A percentile compares a stretch with the other conserved stretches of the same genome.
Conservation (phyloP, 2,888 invertebrate species). For the Drosophila acutilabella region DNA sequence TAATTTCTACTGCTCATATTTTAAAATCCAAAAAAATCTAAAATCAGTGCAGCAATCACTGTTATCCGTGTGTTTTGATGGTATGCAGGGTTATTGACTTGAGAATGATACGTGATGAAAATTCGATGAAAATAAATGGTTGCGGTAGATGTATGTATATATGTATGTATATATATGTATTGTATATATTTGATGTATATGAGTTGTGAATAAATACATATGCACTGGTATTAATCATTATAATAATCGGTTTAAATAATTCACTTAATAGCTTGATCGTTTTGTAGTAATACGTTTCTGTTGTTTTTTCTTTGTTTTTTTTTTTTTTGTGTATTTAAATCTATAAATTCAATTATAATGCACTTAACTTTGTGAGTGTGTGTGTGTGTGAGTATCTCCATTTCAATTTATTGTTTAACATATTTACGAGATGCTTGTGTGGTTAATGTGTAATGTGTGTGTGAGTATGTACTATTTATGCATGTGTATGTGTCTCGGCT, state of each 20-base stretch:
- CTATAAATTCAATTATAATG: slow-evolving; percentile 80
- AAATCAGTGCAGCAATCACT: slow-evolving; percentile 2
- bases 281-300: slow-evolving; percentile 25
- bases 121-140: slow-evolving; percentile 36
- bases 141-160: slow-evolving; percentile 53
- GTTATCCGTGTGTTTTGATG: slow-evolving; percentile 26
- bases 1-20: no score
- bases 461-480: slow-evolving; percentile 20
- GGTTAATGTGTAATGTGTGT: slow-evolving; percentile 34
- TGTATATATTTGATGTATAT: slow-evolving; percentile 58
- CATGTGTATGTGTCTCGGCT: slow-evolving; percentile 30
- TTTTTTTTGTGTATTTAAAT: slow-evolving; percentile 51
- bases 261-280: slow-evolving; percentile 63
- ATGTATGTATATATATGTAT: slow-evolving; percentile 30
- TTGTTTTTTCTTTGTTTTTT: slow-evolving; percentile 16
- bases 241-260: slow-evolving; percentile 71
- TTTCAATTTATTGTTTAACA: slow-evolving; percentile 42
- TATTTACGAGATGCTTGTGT: slow-evolving; percentile 34
- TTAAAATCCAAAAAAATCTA: not conserved
- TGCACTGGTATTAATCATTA: slow-evolving; percentile 71
- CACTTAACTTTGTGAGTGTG: slow-evolving; percentile 76
- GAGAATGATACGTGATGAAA: slow-evolving; percentile 20
- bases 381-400: slow-evolving; percentile 36
- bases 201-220: slow-evolving; percentile 77
- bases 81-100: slow-evolving; percentile 27